phyloP scores from a whole-genome alignment of 2,113 vertebrate genomes.

The Donacobius atricapilla region DNA sequence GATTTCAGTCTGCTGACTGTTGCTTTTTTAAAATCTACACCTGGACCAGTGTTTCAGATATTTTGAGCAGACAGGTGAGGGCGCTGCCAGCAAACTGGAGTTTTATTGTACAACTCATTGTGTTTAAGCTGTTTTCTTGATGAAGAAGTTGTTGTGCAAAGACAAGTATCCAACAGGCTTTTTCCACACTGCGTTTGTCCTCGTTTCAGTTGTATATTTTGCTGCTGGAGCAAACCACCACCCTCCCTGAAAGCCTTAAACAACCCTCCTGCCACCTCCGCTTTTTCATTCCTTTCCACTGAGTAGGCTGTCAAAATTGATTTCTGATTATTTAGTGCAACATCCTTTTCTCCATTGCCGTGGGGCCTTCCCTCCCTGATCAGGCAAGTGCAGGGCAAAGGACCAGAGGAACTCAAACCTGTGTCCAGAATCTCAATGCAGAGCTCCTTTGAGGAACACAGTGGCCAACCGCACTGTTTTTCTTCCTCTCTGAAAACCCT shows the following conservation, averaged over 20 bases:
- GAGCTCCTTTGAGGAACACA: not conserved
- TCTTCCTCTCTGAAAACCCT: not conserved
- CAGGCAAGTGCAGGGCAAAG: not conserved
- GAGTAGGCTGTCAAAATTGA: not conserved
- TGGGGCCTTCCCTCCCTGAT: not conserved
- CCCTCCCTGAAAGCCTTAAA: not conserved
- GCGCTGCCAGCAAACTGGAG: not conserved
- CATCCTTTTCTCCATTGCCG: not conserved
- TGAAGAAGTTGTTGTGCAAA: not conserved
- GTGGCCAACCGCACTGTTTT: not conserved
- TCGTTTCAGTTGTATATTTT: not conserved
- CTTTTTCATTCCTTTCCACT: constrained; percentile 11
- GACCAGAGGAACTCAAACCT: not conserved
- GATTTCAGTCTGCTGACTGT: not conserved
- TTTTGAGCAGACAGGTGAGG: constrained; percentile 15
- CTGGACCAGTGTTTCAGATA: not conserved
- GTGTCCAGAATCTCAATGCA: not conserved
- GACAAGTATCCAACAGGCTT: not conserved
- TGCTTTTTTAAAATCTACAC: not conserved
- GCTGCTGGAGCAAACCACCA: not conserved
- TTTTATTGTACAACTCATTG: not conserved
- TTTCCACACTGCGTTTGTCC: not conserved
- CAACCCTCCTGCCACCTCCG: not conserved
- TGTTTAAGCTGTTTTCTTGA: not conserved
- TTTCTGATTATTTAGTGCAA: not conserved